Evolutionary conservation across 2,888 invertebrate species (phyloP).

Genomic region (Conus canariensis): DNA sequence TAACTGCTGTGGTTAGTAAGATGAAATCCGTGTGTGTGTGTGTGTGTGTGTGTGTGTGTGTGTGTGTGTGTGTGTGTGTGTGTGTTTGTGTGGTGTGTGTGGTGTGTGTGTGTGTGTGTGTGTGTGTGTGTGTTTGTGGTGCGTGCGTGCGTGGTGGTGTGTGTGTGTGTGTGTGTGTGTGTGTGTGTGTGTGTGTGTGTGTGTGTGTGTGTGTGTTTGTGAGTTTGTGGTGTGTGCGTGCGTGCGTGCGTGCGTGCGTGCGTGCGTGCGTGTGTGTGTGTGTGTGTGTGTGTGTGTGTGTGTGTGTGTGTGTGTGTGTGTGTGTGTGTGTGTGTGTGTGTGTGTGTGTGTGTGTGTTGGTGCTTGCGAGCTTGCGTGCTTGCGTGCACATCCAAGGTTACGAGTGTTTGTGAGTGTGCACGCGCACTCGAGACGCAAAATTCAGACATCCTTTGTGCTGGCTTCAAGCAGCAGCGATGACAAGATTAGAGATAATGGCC

Average conservation of each 20-base stretch:
- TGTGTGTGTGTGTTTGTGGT: constrained; percentile 11
- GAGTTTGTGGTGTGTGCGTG: neutral
- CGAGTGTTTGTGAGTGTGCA: neutral
- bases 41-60: too few species aligned
- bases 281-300: neutral
- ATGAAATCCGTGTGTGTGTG: too few species aligned
- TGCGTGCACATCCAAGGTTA: neutral
- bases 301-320: constrained; percentile 6
- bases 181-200: constrained; percentile 5
- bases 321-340: neutral
- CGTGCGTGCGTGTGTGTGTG: neutral
- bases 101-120: constrained; percentile 10
- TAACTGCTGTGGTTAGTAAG: too few species aligned
- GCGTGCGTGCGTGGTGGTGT: neutral
- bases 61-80: neutral
- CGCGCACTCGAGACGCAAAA: neutral
- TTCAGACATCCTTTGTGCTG: neutral
- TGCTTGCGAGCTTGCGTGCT: neutral
- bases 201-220: neutral
- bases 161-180: constrained; percentile 10
- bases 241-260: neutral
- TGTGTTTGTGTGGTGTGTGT: neutral
- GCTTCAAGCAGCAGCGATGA: too few species aligned
- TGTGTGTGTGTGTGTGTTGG: neutral
- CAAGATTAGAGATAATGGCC: too few species aligned